phyloP scores from a whole-genome alignment of 2,797 vertebrate genomes.

The Lateolabrax maculatus region DNA sequence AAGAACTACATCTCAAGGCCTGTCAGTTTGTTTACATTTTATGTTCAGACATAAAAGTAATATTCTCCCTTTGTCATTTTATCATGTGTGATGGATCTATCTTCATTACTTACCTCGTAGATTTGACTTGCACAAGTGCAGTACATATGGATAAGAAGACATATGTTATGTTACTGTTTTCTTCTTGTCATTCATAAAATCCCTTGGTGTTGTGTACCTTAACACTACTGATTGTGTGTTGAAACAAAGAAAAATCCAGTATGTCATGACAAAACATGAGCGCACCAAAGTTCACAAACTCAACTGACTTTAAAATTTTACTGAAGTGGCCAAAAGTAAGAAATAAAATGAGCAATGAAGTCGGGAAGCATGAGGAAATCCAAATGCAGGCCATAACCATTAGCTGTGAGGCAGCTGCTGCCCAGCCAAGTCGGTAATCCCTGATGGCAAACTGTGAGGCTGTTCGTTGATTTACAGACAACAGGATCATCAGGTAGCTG shows the following conservation, averaged over 20 bases:
- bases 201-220: too few species aligned
- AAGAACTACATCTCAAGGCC: neutral
- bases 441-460: conserved; percentile 46
- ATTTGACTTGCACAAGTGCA: neutral
- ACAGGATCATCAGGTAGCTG: conserved; percentile 32
- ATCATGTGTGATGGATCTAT: neutral
- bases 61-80: neutral
- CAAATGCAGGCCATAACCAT: conserved; percentile 14
- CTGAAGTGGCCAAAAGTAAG: neutral
- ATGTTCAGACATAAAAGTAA: neutral
- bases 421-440: conserved; percentile 47
- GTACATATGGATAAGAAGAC: neutral
- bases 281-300: neutral
- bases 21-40: neutral
- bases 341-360: conserved; percentile 3
- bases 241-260: too few species aligned
- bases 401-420: conserved; percentile 22
- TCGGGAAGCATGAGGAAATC: conserved; percentile 1
- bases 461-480: conserved; percentile 46
- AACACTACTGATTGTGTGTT: too few species aligned
- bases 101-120: neutral
- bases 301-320: neutral
- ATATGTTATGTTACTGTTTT: too few species aligned
- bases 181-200: too few species aligned
- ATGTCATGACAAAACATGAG: neutral